These are phyloP conservation scores for Eidolon helvum DNA, from an alignment of 2,113 vertebrate species.

Conservation along the genomic window DNA sequence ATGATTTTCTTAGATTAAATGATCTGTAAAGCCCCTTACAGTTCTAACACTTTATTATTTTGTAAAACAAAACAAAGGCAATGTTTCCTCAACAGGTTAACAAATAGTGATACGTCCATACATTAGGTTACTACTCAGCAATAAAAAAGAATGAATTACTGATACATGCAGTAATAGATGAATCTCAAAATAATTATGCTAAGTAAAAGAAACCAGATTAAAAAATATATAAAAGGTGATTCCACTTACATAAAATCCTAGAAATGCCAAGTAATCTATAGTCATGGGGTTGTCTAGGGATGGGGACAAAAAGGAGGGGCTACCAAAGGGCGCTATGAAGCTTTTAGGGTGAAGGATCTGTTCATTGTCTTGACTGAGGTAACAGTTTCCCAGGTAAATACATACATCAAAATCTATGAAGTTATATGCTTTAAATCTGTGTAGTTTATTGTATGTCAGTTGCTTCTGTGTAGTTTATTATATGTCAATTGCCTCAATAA, in stretches of 20 bases:
- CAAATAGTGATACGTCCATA: background rate
- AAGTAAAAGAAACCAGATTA: background rate
- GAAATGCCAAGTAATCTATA: background rate
- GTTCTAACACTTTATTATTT: background rate
- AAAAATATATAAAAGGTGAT: background rate
- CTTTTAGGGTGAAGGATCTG: background rate
- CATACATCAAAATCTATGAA: background rate
- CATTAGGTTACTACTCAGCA: background rate
- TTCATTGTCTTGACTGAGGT: background rate
- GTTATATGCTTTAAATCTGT: background rate
- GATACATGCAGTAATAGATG: background rate
- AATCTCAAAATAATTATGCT: background rate
- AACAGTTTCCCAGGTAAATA: background rate
- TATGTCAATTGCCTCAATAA: background rate
- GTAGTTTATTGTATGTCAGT: background rate
- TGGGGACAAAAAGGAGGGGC: background rate
- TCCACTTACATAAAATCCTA: background rate
- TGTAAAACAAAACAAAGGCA: constrained; percentile 14
- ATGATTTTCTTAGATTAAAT: background rate
- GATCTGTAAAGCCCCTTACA: background rate
- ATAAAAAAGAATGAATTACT: background rate
- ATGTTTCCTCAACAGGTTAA: background rate
- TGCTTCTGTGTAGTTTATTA: background rate
- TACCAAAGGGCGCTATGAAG: background rate
- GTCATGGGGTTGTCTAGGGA: background rate